Evolutionary conservation across 2,888 invertebrate genomes (phyloP).

Genomic region (Exocentrus adspersus): DNA sequence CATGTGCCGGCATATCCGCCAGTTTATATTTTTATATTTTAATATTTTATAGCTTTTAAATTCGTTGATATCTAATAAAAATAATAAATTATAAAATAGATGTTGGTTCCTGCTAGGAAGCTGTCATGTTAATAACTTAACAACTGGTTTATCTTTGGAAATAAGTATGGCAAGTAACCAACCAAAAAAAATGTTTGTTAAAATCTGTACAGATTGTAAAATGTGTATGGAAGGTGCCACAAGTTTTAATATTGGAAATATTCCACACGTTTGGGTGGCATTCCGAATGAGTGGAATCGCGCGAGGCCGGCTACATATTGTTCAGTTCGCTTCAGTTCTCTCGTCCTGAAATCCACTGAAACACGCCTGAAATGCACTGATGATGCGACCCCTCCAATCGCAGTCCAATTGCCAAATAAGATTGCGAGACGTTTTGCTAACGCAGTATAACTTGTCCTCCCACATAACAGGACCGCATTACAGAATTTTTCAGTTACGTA

Average conservation of each 20-base stretch:
- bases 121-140: too few species aligned
- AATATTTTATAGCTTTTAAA: too few species aligned
- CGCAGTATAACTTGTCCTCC: conserved; percentile 41
- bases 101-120: too few species aligned
- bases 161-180: too few species aligned
- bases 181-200: too few species aligned
- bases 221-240: too few species aligned
- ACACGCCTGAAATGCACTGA: conserved; percentile 49
- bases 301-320: conserved; percentile 36
- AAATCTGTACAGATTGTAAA: background rate
- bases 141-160: too few species aligned
- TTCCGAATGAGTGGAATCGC: conserved; percentile 21
- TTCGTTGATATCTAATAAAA: too few species aligned
- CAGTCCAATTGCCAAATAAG: conserved; percentile 52
- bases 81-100: too few species aligned
- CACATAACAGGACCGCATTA: conserved; percentile 4
- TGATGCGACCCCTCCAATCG: conserved; percentile 50
- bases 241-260: conserved; percentile 9
- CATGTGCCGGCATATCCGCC: too few species aligned
- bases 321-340: conserved; percentile 42
- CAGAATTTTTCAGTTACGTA: background rate
- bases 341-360: conserved; percentile 47
- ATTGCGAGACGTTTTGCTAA: conserved; percentile 54
- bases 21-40: too few species aligned
- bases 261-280: conserved; percentile 21